Conservation (phyloP, 2,113 vertebrate species). For the Dromaius novaehollandiae region DNA sequence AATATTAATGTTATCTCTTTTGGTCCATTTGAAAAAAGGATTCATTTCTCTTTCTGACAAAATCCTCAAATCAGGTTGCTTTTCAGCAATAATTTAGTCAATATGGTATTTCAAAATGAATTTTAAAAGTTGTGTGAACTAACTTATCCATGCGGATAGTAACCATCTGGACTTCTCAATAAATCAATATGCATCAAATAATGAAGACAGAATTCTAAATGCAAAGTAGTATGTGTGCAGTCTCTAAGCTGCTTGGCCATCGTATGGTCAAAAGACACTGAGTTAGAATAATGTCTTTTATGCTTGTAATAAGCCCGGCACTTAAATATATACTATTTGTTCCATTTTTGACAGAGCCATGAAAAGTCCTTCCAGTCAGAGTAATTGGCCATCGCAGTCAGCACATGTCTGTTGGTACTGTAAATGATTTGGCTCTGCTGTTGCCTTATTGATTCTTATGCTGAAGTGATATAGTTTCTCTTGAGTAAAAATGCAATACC, state of each 20-base stretch:
- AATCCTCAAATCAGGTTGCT: background rate
- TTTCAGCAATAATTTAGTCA: background rate
- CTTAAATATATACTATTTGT: background rate
- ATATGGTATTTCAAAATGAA: constrained; percentile 27
- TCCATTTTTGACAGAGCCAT: background rate
- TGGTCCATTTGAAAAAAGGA: background rate
- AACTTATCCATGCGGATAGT: constrained; percentile 25
- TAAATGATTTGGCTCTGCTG: background rate
- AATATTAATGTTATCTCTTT: background rate
- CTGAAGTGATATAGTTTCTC: background rate
- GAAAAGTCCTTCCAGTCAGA: background rate
- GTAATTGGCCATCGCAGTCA: background rate
- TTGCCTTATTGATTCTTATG: background rate
- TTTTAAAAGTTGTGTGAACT: constrained; percentile 30
- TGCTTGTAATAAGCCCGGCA: background rate
- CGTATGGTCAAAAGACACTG: background rate
- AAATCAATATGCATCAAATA: constrained; percentile 31
- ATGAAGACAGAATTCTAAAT: background rate
- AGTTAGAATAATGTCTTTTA: constrained; percentile 2
- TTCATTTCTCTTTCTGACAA: constrained; percentile 16
- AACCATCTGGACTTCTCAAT: constrained; percentile 35
- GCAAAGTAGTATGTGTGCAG: background rate
- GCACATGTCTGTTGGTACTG: background rate
- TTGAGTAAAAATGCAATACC: background rate
- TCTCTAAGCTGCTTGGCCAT: background rate